A percentile compares a stretch with the other conserved stretches of the same genome.
Evolutionary conservation across 2,888 invertebrate genomes (phyloP).

Genomic region (Plebejus argus): DNA sequence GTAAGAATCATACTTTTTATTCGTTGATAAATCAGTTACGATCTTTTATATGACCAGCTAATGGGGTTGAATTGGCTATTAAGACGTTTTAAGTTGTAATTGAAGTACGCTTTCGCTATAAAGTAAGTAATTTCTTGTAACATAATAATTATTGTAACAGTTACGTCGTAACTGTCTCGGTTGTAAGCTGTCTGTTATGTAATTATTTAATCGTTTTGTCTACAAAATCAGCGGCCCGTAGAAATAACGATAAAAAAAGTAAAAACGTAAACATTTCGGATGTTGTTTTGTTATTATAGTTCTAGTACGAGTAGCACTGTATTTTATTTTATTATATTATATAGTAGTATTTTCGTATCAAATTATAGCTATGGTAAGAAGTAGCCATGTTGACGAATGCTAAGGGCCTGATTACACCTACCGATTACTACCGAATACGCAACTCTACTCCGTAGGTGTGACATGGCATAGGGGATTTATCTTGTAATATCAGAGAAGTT

Average conservation of each 20-base stretch:
- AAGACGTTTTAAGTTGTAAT: constrained; percentile 5
- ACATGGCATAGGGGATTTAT: no score
- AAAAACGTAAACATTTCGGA: not conserved
- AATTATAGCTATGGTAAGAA: no score
- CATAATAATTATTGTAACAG: not conserved
- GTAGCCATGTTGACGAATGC: no score
- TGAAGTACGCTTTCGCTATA: not conserved
- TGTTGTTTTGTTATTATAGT: not conserved
- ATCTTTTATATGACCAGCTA: not conserved
- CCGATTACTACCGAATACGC: no score
- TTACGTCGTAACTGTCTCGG: constrained; percentile 10
- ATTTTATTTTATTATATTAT: no score
- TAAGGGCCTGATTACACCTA: no score
- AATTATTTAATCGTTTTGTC: constrained; percentile 9
- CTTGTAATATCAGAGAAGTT: no score
- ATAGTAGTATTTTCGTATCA: no score
- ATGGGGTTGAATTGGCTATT: not conserved
- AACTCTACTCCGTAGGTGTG: no score
- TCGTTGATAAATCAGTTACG: not conserved
- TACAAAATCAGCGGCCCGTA: constrained; percentile 11
- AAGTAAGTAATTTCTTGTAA: constrained; percentile 10
- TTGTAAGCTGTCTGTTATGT: not conserved
- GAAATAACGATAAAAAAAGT: not conserved
- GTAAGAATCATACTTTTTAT: not conserved
- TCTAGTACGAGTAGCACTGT: not conserved